Base-by-base conservation (phyloP, 1,140 invertebrate genomes). In the Macrosteles quadrilineatus region DNA sequence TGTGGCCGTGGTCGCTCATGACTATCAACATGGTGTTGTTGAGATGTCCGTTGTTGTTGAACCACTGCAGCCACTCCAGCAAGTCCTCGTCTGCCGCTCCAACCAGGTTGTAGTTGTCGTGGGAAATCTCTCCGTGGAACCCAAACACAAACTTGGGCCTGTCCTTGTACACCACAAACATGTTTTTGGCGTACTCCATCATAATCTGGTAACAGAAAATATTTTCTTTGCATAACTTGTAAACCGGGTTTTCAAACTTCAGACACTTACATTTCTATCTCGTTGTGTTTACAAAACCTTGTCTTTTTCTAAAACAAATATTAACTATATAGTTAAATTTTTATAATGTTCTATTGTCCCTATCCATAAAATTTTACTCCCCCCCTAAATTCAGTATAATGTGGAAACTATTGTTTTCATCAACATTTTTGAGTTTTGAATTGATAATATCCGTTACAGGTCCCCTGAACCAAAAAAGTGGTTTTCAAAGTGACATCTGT, bases 1-100 rank as follows among this genome's bases (percentile, higher is more conserved):
- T 89, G 71, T 92, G 88, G 14, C 94, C 94, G 81, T 96, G 94
- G 83, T 97, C 94, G 21, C 91, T 91, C 90, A 96, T 93, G 1
- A 96, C 76, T 47, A 96, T 87, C 0, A 97, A 80, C 68, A 96
- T 75, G 0, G 94, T 93, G 74, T 95, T 88, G 74, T 95, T 88
- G 0, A 94, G 81, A 32, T 86, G 77, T 0, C 87, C 87, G 4
- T 80, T 80, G n/a, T 82, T 76, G 30, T 87, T 81, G 17, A 93
- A 81, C 32, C 80, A 77, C 59, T 83, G 80, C 1, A 94, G 74
- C 82, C 91, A 91, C 0, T 87, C 80, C 11, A 85, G 82, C 6
- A 90, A 79, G 78, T 92, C 92, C 1, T 89, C 82, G 79, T 96
- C 95, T 0, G 90, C 88, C 4, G 86, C 84, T 40, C 88, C 86